These are phyloP conservation scores for Sebastes cheni DNA, from an alignment of 2,797 vertebrate species.

Conservation along the genomic window DNA sequence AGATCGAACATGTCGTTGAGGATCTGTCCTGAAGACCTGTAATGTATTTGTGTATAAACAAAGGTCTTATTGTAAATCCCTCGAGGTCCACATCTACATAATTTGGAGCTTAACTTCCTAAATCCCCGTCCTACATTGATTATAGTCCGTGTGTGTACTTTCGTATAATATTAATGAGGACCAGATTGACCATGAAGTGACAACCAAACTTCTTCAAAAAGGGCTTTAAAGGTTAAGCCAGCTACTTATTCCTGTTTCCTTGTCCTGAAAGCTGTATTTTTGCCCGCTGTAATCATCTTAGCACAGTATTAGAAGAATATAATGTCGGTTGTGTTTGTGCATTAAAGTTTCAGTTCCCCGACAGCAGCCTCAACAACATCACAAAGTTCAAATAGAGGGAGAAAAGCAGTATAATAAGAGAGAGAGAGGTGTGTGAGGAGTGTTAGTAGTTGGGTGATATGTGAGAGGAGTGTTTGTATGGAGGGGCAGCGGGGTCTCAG, in stretches of 20 bases:
- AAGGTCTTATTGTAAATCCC: not conserved
- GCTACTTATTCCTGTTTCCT: not conserved
- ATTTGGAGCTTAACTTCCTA: not conserved
- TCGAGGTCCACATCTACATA: not conserved
- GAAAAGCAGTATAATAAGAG: not conserved
- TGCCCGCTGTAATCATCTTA: not conserved
- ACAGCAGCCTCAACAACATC: not conserved
- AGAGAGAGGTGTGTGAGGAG: not conserved
- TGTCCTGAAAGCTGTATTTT: not conserved
- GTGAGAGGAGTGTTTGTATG: slow-evolving; percentile 25
- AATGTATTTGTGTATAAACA: not conserved
- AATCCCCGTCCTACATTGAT: not conserved
- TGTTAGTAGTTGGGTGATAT: slow-evolving; percentile 50
- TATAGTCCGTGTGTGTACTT: not conserved
- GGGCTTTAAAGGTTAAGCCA: not conserved
- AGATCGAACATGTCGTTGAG: not conserved
- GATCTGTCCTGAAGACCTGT: not conserved
- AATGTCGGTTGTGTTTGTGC: not conserved
- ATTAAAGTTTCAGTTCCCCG: not conserved
- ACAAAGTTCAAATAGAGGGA: not conserved
- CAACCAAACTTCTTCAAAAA: not conserved
- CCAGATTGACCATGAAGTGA: not conserved
- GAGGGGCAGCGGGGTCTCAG: slow-evolving; percentile 5
- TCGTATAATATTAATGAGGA: not conserved
- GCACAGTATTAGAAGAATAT: not conserved